These are phyloP conservation scores for Hippocampus zosterae DNA, from an alignment of 2,113 vertebrate genomes.

Conservation along the genomic window DNA sequence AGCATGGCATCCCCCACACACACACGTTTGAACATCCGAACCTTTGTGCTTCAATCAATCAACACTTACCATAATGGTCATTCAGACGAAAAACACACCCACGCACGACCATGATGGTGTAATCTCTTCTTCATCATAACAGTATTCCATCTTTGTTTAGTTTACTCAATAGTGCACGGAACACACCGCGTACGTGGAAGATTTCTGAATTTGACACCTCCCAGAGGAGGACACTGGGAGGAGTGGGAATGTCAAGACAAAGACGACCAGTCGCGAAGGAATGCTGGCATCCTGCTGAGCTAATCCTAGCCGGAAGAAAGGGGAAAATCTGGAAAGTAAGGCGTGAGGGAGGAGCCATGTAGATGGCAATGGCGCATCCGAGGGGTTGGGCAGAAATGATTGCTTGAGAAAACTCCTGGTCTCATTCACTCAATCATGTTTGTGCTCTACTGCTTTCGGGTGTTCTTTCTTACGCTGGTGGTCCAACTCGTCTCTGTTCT, in stretches of 20 bases:
- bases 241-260: constrained; percentile 83
- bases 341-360: constrained; percentile 61
- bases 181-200: constrained; percentile 22
- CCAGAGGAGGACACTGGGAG: constrained; percentile 80
- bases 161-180: not conserved
- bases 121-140: constrained; percentile 10
- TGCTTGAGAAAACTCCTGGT: constrained; percentile 51
- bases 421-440: constrained; percentile 53
- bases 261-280: constrained; percentile 80
- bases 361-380: constrained; percentile 54
- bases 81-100: not conserved
- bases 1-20: too few species aligned
- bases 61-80: not conserved
- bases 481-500: constrained; percentile 56
- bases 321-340: constrained; percentile 67
- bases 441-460: constrained; percentile 47
- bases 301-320: constrained; percentile 79
- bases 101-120: not conserved
- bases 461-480: constrained; percentile 57
- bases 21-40: too few species aligned
- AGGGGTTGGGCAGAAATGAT: constrained; percentile 45
- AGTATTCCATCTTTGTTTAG: not conserved
- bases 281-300: constrained; percentile 80
- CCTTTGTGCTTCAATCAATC: constrained; percentile 32
- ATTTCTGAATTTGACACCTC: constrained; percentile 54